These are phyloP conservation scores for Arrhamphus sclerolepis DNA, from an alignment of 2,797 vertebrate genomes.

Conservation along the genomic window DNA sequence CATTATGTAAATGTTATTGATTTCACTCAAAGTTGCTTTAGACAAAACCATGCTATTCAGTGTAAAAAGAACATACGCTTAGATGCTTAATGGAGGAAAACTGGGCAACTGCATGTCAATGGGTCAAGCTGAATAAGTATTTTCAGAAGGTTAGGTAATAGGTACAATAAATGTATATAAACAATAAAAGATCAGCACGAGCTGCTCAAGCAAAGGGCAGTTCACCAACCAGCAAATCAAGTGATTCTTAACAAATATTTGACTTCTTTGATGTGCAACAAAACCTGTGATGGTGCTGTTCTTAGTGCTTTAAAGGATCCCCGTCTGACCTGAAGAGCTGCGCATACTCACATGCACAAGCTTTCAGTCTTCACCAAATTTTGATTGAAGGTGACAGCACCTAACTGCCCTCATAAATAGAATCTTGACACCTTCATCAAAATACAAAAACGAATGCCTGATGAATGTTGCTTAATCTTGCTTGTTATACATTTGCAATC, in stretches of 20 bases:
- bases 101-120: neutral
- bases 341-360: neutral
- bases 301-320: constrained; percentile 18
- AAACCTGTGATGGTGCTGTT: constrained; percentile 21
- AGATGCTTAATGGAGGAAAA: neutral
- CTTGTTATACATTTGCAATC: neutral
- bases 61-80: too few species aligned
- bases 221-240: constrained; percentile 19
- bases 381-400: neutral
- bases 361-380: neutral
- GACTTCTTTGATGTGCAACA: constrained; percentile 40
- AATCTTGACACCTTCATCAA: neutral
- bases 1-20: too few species aligned
- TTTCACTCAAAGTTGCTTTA: too few species aligned
- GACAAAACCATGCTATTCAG: too few species aligned
- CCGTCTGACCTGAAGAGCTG: constrained; percentile 7
- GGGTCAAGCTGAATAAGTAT: constrained; percentile 9
- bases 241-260: constrained; percentile 30
- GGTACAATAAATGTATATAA: neutral
- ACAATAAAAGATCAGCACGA: constrained; percentile 1
- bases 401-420: neutral
- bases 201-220: constrained; percentile 15
- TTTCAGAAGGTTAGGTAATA: constrained; percentile 3
- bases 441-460: neutral
- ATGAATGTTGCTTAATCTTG: neutral